These are phyloP conservation scores for Globicephala melas DNA, from an alignment of 2,113 vertebrate genomes.

Conservation along the genomic window DNA sequence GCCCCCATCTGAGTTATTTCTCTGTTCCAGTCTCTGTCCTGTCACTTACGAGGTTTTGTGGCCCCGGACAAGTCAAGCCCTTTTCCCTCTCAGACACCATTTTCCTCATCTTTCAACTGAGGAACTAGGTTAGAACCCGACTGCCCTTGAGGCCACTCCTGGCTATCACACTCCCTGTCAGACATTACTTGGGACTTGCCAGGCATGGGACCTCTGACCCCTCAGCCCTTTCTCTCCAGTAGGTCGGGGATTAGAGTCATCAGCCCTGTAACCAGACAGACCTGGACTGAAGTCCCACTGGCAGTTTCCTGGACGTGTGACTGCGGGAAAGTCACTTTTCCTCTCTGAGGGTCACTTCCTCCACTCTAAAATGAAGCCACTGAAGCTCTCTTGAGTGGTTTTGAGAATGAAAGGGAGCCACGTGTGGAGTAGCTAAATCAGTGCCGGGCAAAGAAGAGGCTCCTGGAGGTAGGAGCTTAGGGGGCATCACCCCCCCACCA, in stretches of 20 bases:
- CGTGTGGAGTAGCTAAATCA: background rate
- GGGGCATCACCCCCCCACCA: background rate
- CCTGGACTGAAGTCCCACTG: background rate
- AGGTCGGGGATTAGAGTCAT: background rate
- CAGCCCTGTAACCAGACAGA: background rate
- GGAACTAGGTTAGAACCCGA: background rate
- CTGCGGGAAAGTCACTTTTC: constrained; percentile 8
- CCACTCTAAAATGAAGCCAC: background rate
- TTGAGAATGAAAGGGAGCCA: background rate
- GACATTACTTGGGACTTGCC: background rate
- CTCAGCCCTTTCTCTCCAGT: background rate
- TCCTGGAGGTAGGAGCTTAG: background rate
- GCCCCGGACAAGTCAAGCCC: background rate
- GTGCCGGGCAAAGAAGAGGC: background rate
- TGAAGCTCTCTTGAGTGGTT: background rate
- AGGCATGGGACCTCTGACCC: background rate
- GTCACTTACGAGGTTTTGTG: background rate
- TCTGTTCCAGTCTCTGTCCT: background rate
- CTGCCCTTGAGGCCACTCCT: background rate
- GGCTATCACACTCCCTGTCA: background rate
- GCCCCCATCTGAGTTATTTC: background rate
- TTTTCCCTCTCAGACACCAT: background rate
- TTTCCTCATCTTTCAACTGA: background rate
- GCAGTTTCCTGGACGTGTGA: background rate
- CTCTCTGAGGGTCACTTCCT: background rate